Base-by-base conservation (phyloP, 2,797 vertebrate genomes). In the Hybognathus amarus region DNA sequence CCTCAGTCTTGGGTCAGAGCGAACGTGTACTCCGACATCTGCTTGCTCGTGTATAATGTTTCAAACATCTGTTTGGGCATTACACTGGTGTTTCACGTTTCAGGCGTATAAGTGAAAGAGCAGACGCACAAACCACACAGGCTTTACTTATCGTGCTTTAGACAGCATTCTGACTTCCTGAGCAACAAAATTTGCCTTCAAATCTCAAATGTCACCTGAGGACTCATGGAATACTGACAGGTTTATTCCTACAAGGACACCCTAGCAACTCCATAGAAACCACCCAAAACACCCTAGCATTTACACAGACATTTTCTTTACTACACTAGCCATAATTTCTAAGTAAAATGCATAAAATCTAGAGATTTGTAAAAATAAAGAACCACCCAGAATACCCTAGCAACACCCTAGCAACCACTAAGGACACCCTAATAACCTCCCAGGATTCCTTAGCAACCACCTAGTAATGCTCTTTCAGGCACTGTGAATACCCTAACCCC, bases 81-180 rank as follows among this genome's bases (percentile, higher is more conserved):
- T 69, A 63, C 17, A 54, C 75, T 70, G 59, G 10, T 22, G 69
- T 82, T 77, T 77, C 33, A 69, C 4, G 33, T 85, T 85, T 85
- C 36, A 71, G 67, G 7, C 24, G 24, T 56, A 52, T 77, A 40
- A 82, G 47, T 71, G 50, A 27, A 70, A 64, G 61, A 69, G 70
- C 79, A 85, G 79, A 78, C 5, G 40, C 59, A 27, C n/a, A 64
- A 82, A 71, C 47, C 24, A 54, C 67, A 69, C 70, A 20, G 36
- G 20, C 24, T 4, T 63, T 61, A 30, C 40, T 79, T 84, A 47
- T 40, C 22, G 27, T 80, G 36, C 73, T 70, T 77, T 52, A 73
- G 20, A 71, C 33, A n/a, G 76, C 45, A 67, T 70, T 71, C 77
- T n/a, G 54, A 40, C 17, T 83, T 83, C 66, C 77, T 38, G 27